phyloP scores from a whole-genome alignment of 2,113 vertebrate genomes.

The Nycticryphes semicollaris region DNA sequence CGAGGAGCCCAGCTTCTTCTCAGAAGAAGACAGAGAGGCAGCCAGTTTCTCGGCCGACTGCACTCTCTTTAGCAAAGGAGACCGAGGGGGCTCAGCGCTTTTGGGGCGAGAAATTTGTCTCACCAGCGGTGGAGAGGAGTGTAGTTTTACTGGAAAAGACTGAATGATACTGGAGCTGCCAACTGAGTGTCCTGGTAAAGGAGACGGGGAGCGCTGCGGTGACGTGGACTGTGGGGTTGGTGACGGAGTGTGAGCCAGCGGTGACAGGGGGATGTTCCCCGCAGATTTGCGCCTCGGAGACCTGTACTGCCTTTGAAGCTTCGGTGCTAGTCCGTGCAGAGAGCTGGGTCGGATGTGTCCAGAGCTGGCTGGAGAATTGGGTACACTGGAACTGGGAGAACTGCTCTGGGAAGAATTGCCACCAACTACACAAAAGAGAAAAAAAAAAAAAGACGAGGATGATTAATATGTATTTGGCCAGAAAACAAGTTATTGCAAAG shows the following conservation, averaged over 20 bases:
- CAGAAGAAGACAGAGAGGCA: conserved; percentile 78
- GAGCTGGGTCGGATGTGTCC: conserved; percentile 96
- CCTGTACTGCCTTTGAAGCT: conserved; percentile 95
- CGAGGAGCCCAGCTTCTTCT: conserved; percentile 80
- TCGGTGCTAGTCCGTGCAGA: conserved; percentile 92
- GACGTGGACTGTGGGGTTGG: conserved; percentile 92
- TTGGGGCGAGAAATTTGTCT: conserved; percentile 93
- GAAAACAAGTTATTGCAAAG: background rate
- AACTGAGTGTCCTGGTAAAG: conserved; percentile 82
- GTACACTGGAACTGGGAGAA: conserved; percentile 94
- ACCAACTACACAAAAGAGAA: conserved; percentile 75
- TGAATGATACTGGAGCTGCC: conserved; percentile 74
- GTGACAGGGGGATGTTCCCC: conserved; percentile 94
- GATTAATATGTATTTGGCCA: background rate
- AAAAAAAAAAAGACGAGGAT: background rate
- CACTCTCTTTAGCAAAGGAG: conserved; percentile 94
- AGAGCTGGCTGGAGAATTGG: conserved; percentile 93
- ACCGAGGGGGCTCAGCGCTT: conserved; percentile 90
- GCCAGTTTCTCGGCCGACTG: conserved; percentile 93
- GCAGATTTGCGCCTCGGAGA: conserved; percentile 95
- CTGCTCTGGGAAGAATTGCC: conserved; percentile 97
- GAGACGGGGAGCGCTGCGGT: conserved; percentile 91
- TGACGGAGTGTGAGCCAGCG: conserved; percentile 92
- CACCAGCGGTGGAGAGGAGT: conserved; percentile 89
- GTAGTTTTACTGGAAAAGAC: conserved; percentile 89